Base-by-base conservation (phyloP, 2,888 invertebrate species). In the Mechanitis messenoides region DNA sequence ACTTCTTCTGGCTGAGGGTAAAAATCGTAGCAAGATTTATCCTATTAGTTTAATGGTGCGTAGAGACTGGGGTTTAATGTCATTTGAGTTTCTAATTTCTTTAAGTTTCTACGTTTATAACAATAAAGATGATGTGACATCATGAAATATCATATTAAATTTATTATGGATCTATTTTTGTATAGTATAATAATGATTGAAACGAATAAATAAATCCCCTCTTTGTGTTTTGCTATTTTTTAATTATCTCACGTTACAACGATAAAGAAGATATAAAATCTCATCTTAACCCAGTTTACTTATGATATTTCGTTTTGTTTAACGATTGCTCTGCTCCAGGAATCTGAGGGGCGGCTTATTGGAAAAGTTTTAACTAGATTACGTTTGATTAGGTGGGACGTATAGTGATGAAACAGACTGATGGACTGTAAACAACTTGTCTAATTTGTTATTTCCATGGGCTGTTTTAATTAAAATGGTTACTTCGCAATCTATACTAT, bases 41-140 rank as follows among this genome's bases (percentile, higher is more conserved):
- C 84, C 86, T 83, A 85, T 89, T 87, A 86, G 87, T 87, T 87
- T 84, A 89, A 89, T 87, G 87, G 83, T 73, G 79, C 84, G 85
- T 75, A 80, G 79, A 74, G 69, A 71, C 72, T 75, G 79, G 77
- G 75, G 78, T 74, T 76, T 75, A 62, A 75, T 45, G 57, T 53
- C 57, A 65, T 45, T 63, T 59, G 31, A 50, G 31, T 50, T 50
- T 50, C 31, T 50, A 50, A 50, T 50, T 50, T 50, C 28, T 50
- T 31, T 50, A 50, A 28, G 31, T 50, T 7, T 9, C 9, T 50
- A 42, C 9, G 6, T 9, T 9, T 42, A 42, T 50, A 31, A 50
- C 31, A 31, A 50, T 31, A 50, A 31, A 50, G 11, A 28, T 28
- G 9, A 42, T 9, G 9, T 42, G 9, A 3, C 6, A 11, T 38